Evolutionary conservation across 2,888 invertebrate species (phyloP).

Genomic region (Euclidia mi): DNA sequence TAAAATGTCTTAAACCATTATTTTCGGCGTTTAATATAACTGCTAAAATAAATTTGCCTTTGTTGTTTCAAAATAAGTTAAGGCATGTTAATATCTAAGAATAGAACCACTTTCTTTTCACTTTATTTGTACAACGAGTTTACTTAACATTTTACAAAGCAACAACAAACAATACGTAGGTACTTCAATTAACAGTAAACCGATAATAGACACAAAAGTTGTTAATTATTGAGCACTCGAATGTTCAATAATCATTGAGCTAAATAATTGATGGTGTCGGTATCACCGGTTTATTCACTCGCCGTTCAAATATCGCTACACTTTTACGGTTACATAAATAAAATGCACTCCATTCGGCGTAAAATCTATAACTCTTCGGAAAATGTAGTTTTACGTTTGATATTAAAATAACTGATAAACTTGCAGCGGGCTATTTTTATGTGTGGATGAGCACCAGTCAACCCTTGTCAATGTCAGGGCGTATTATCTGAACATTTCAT

Average conservation of each 20-base stretch:
- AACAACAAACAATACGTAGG: constrained; percentile 4
- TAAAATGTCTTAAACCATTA: constrained; percentile 1
- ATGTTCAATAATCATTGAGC: constrained; percentile 14
- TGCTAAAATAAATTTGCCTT: too few relatives aligned
- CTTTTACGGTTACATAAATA: constrained; percentile 6
- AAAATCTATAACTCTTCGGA: constrained; percentile 25
- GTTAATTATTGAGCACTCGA: too few relatives aligned
- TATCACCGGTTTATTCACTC: constrained; percentile 4
- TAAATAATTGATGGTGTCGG: background rate
- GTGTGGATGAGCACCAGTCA: constrained; percentile 74
- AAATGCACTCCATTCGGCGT: constrained; percentile 9
- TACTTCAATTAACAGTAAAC: too few relatives aligned
- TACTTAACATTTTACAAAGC: constrained; percentile 6
- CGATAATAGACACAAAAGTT: too few relatives aligned
- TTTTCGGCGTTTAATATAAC: too few relatives aligned
- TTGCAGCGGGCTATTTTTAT: constrained; percentile 81
- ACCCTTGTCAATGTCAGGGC: constrained; percentile 85
- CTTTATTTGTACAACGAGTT: constrained; percentile 4
- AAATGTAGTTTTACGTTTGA: constrained; percentile 52
- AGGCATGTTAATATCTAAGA: background rate
- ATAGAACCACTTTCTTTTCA: background rate
- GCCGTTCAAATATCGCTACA: background rate
- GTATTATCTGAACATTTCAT: constrained; percentile 81
- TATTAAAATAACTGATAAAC: constrained; percentile 80
- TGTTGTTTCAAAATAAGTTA: background rate